These are phyloP conservation scores for Caenorhabditis sp. DNA, from an alignment of 2,888 invertebrate species.

Conservation along the genomic window DNA sequence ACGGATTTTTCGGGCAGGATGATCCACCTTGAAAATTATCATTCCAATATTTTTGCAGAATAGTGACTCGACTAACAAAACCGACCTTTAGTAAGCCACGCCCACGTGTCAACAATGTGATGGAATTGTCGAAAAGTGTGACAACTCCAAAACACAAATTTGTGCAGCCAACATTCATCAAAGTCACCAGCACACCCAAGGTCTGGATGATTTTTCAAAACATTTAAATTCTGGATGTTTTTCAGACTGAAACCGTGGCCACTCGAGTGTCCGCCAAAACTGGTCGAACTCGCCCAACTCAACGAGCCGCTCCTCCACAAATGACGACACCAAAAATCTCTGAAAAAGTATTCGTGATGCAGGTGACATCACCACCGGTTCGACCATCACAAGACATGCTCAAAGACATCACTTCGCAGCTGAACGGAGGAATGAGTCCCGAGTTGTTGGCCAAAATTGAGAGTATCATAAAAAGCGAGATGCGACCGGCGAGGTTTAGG, in stretches of 20 bases:
- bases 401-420: constrained; percentile 28
- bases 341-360: constrained; percentile 47
- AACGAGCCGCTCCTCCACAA: background rate
- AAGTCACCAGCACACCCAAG: constrained; percentile 7
- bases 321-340: background rate
- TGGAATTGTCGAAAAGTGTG: constrained; percentile 10
- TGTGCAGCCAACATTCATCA: constrained; percentile 29
- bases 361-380: constrained; percentile 47
- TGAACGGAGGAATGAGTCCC: constrained; percentile 49
- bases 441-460: constrained; percentile 46
- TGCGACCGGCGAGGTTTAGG: background rate
- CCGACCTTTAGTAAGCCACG: constrained; percentile 45
- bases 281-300: constrained; percentile 3
- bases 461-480: constrained; percentile 22
- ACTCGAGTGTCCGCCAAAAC: constrained; percentile 12
- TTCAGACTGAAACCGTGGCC: background rate
- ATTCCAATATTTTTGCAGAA: background rate
- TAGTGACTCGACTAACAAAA: background rate
- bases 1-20: too few species aligned
- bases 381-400: constrained; percentile 12
- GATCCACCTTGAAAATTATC: too few species aligned
- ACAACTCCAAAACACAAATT: constrained; percentile 4
- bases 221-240: background rate
- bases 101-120: constrained; percentile 29
- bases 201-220: background rate